Evolutionary conservation across 2,888 invertebrate genomes (phyloP).

Genomic region (Dryocosmus kuriphilus): DNA sequence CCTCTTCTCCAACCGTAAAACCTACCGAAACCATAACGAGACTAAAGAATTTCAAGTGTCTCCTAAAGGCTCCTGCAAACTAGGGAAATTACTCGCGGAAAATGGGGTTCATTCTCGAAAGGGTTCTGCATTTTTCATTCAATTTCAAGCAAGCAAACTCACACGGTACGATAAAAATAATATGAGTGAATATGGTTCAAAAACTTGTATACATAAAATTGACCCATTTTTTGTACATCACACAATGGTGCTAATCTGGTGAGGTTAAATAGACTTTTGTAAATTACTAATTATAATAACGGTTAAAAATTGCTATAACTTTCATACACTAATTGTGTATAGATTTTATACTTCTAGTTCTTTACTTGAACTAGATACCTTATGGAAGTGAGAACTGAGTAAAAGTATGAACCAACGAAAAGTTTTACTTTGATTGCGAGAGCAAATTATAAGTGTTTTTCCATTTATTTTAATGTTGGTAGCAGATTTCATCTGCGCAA

Average conservation of each 20-base stretch:
- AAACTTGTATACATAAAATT: not conserved
- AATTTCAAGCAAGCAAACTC: not conserved
- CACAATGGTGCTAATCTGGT: not conserved
- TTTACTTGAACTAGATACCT: too few species aligned
- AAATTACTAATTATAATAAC: not conserved
- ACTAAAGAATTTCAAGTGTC: not conserved
- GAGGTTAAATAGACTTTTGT: not conserved
- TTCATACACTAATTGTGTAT: too few species aligned
- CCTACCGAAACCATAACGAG: constrained; percentile 3
- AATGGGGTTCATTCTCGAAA: not conserved
- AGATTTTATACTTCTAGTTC: too few species aligned
- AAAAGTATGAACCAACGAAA: not conserved
- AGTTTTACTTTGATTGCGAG: not conserved
- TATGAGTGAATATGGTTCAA: too few species aligned
- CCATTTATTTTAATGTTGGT: not conserved
- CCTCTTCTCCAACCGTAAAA: constrained; percentile 20
- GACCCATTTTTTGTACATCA: not conserved
- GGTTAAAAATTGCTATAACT: too few species aligned
- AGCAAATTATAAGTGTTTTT: not conserved
- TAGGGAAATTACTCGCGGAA: not conserved
- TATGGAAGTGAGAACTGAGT: not conserved
- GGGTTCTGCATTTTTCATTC: not conserved
- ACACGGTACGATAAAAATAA: not conserved
- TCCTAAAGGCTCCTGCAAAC: not conserved
- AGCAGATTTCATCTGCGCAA: not conserved